Evolutionary conservation across 2,797 vertebrate species (phyloP).

Genomic region (Xenopus petersii): DNA sequence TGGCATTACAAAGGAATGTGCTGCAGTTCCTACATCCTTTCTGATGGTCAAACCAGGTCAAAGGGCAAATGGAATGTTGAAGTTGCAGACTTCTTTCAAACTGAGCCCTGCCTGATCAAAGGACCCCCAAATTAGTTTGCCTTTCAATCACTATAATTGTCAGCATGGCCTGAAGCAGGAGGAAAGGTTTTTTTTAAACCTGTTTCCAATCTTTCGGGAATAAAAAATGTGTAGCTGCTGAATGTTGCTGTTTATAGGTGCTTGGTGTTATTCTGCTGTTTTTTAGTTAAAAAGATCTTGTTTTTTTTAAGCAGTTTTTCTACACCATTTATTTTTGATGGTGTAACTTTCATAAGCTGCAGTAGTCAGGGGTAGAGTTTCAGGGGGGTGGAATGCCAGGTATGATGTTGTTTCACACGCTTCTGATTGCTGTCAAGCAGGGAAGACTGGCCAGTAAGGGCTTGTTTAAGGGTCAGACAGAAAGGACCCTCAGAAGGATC

Average conservation of each 20-base stretch:
- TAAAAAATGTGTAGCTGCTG: constrained; percentile 31
- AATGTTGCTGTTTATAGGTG: constrained; percentile 5
- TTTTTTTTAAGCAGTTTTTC: too few species aligned
- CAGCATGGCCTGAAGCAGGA: constrained; percentile 61
- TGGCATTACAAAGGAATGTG: constrained; percentile 41
- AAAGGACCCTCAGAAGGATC: too few species aligned
- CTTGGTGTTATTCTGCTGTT: constrained; percentile 15
- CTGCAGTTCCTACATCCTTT: constrained; percentile 32
- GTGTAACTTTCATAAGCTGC: too few species aligned
- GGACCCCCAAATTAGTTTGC: constrained; percentile 65
- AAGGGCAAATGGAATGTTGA: constrained; percentile 43
- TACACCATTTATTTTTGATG: too few species aligned
- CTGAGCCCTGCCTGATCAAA: constrained; percentile 65
- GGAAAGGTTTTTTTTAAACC: constrained; percentile 56
- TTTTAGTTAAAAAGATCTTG: background rate
- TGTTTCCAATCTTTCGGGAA: constrained; percentile 53
- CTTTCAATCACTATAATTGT: constrained; percentile 71
- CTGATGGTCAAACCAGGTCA: constrained; percentile 39
- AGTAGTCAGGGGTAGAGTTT: too few species aligned
- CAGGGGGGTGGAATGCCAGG: too few species aligned
- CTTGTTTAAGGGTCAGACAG: too few species aligned
- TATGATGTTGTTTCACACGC: too few species aligned
- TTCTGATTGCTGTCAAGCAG: too few species aligned
- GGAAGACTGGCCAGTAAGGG: too few species aligned
- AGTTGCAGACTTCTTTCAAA: constrained; percentile 51